Evolutionary conservation across 2,888 invertebrate genomes (phyloP), one percentile per base, ranked within the genome.

Genomic region (Athetis lepigone): DNA sequence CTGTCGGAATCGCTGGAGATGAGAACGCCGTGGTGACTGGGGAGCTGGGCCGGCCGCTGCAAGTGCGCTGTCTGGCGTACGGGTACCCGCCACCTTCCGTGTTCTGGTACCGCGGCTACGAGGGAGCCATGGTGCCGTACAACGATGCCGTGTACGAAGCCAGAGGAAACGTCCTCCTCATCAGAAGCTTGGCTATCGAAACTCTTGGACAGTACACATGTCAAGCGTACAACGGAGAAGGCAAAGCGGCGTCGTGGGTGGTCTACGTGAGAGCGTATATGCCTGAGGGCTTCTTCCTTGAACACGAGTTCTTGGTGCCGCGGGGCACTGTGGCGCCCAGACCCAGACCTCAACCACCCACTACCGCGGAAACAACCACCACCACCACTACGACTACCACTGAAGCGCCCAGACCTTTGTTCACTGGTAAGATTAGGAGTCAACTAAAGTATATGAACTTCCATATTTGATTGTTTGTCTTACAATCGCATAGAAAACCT

Each of bases 191-290:
- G 13, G 95, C 96, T 36, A 83, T 97, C 19, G 96, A 96, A 6
- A 97, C 97, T 82, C 95, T 98, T 55, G 99, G 98, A 4, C 96
- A 97, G 51, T 99, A 99, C 92, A 97, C 97, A 6, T 99, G 99
- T 86, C 97, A 98, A 84, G 98, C 98, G 4, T 98, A 97, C 90
- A 98, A 98, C 86, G 98, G 98, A 2, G 87, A 96, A 8, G 97
- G 97, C 11, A 96, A 96, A 77, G 96, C 98, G 5, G 97, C 97
- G 0, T 97, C 97, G 47, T 97, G 97, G 96, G 96, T 96, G 13
- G 96, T 98, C 7, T 95, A 96, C 0, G 95, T 98, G 13, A 96
- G 96, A 83, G 97, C 97, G 0, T 92, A 96, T 71, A 97, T 97
- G 18, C 97, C 97, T 0, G 96, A 97, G n/a, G 96, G 96, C 29